phyloP scores from a whole-genome alignment of 2,113 vertebrate genomes.

The Sylvicapra grimmia region DNA sequence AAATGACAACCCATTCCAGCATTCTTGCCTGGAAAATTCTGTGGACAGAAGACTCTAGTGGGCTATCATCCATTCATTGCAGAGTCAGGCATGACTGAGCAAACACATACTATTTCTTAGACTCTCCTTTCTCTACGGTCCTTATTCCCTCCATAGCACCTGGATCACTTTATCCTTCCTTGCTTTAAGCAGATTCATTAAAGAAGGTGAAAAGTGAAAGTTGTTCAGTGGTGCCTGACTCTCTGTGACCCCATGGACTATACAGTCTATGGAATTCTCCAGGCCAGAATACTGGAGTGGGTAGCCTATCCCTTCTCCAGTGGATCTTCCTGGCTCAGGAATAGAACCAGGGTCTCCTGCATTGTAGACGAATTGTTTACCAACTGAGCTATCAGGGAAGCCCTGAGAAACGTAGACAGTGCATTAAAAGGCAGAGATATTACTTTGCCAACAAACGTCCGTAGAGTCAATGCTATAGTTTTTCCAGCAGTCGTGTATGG shows the following conservation, averaged over 20 bases:
- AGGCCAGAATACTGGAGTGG: not conserved
- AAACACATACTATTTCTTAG: not conserved
- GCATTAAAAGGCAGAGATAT: not conserved
- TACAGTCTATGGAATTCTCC: not conserved
- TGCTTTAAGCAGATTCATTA: not conserved
- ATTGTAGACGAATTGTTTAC: not conserved
- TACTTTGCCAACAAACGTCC: not conserved
- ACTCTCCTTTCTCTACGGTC: not conserved
- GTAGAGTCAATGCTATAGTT: not conserved
- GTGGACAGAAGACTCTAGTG: not conserved
- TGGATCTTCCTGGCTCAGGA: not conserved
- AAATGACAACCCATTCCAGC: not conserved
- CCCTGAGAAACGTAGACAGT: not conserved
- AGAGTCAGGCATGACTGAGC: not conserved
- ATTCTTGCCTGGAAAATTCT: not conserved
- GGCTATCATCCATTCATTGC: not conserved
- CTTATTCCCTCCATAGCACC: accelerated
- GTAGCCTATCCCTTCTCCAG: not conserved
- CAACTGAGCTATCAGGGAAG: not conserved
- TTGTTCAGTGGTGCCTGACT: not conserved
- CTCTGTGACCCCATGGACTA: not conserved
- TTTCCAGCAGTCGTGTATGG: not conserved
- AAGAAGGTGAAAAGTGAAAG: not conserved
- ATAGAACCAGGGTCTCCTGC: not conserved
- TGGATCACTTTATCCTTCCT: not conserved